Evolutionary conservation across 2,113 vertebrate genomes (phyloP).

Genomic region (Cyanoderma ruficeps): DNA sequence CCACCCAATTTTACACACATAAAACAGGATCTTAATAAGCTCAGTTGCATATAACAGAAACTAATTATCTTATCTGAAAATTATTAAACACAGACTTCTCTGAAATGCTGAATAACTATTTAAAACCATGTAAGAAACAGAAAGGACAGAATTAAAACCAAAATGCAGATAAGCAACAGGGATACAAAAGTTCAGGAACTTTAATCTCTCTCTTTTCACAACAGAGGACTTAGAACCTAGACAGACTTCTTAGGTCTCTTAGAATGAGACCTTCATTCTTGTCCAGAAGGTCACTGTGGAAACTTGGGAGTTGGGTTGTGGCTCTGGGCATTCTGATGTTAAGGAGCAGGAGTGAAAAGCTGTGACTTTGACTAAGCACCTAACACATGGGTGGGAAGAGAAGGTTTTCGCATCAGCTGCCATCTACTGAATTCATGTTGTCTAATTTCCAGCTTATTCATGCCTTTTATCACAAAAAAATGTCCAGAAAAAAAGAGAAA

Average conservation of each 20-base stretch:
- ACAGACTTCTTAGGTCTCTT: too few relatives aligned
- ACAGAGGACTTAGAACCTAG: background rate
- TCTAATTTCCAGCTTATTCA: background rate
- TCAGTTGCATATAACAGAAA: background rate
- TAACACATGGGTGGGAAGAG: background rate
- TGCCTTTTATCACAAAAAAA: background rate
- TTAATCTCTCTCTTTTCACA: background rate
- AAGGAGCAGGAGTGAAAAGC: background rate
- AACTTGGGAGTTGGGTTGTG: background rate
- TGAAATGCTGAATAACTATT: background rate
- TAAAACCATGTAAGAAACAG: background rate
- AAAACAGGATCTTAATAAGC: background rate
- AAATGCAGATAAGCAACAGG: background rate
- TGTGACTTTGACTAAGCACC: background rate
- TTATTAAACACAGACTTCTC: background rate
- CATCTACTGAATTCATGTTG: background rate
- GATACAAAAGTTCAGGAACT: background rate
- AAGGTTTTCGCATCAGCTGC: background rate
- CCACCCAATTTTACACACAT: background rate
- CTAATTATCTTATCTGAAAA: background rate
- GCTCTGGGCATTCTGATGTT: background rate
- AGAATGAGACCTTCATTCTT: background rate
- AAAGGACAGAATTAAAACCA: background rate
- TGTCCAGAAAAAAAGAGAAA: background rate
- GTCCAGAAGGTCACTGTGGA: background rate